Conservation (phyloP, 2,113 vertebrate species). For the Geothlypis trichas region DNA sequence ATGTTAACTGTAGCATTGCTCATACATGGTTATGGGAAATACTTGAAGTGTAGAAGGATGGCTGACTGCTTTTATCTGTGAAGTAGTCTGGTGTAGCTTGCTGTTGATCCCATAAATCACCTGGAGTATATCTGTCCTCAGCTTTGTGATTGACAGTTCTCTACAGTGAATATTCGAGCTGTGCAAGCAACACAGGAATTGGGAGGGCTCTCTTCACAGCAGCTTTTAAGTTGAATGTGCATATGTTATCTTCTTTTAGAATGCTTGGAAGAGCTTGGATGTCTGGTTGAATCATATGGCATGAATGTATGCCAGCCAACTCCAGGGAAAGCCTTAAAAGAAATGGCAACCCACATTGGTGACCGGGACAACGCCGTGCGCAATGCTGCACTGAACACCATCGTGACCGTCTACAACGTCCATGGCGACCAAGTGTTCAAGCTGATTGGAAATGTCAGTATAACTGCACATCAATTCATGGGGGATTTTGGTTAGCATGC, state of each 20-base stretch:
- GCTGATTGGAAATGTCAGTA: constrained; percentile 95
- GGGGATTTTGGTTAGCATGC: neutral
- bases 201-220: neutral
- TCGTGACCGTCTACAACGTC: constrained; percentile 93
- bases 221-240: neutral
- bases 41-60: neutral
- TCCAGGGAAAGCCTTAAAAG: constrained; percentile 93
- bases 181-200: neutral
- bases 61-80: neutral
- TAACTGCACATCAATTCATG: neutral
- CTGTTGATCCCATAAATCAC: neutral
- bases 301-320: constrained; percentile 98
- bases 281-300: constrained; percentile 91
- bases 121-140: neutral
- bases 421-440: constrained; percentile 97
- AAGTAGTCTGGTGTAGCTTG: neutral
- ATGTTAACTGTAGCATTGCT: neutral
- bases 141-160: neutral
- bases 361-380: constrained; percentile 95
- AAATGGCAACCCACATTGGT: constrained; percentile 94
- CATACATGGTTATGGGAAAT: neutral
- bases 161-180: neutral
- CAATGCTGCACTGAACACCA: constrained; percentile 95
- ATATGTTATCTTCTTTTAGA: constrained; percentile 71
- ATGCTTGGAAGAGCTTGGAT: constrained; percentile 95